Evolutionary conservation across 2,888 invertebrate species (phyloP).

Genomic region (Choreutis nemorana): DNA sequence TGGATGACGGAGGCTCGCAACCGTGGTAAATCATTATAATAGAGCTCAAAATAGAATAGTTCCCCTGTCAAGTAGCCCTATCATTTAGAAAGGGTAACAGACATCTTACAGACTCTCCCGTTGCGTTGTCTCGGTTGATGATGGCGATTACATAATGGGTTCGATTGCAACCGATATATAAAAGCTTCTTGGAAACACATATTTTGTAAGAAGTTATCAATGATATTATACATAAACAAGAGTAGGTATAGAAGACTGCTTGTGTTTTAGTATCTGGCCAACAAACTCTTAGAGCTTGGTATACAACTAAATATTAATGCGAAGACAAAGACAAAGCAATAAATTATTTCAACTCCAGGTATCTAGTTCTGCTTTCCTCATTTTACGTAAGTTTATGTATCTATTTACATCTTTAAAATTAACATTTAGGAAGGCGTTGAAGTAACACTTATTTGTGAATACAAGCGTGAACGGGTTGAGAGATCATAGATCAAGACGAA

Average conservation of each 20-base stretch:
- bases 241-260: neutral
- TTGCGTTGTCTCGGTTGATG: slow-evolving; percentile 14
- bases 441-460: too few relatives aligned
- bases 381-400: too few relatives aligned
- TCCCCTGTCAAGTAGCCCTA: slow-evolving; percentile 6
- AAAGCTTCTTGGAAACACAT: slow-evolving; percentile 19
- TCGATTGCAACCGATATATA: slow-evolving; percentile 16
- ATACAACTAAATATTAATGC: too few relatives aligned
- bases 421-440: too few relatives aligned
- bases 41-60: neutral
- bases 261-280: neutral
- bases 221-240: too few relatives aligned
- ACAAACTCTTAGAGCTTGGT: too few relatives aligned
- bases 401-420: too few relatives aligned
- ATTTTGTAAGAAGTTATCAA: too few relatives aligned
- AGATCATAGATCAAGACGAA: neutral
- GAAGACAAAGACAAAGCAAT: too few relatives aligned
- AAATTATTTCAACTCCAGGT: too few relatives aligned
- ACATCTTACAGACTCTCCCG: slow-evolving; percentile 1
- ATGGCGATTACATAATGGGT: slow-evolving; percentile 14
- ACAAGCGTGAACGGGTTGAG: too few relatives aligned
- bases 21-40: neutral
- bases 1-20: neutral
- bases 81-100: slow-evolving; percentile 1
- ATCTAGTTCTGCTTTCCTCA: too few relatives aligned